Conservation (phyloP, 2,888 invertebrate species). For the Coremacera marginata region DNA sequence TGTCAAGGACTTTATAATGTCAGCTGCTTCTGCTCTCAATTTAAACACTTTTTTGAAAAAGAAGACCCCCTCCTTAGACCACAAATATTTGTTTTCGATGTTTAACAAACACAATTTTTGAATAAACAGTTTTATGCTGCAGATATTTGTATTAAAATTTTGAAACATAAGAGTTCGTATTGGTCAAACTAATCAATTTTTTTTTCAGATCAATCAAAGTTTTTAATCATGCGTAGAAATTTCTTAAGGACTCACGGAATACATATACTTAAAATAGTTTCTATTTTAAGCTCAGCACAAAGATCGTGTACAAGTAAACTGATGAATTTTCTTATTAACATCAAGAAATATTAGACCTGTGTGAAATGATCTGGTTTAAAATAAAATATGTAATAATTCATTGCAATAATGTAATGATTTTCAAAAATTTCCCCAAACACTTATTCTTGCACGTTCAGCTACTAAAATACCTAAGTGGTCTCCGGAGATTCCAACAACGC, state of each 20-base stretch:
- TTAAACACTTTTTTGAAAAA: background rate
- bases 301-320: background rate
- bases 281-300: background rate
- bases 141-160: background rate
- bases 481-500: constrained; percentile 39
- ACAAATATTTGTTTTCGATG: no score
- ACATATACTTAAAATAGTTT: background rate
- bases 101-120: no score
- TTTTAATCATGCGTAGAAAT: no score
- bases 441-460: no score
- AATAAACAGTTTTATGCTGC: no score
- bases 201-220: no score
- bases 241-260: no score
- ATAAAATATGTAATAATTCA: constrained; percentile 2
- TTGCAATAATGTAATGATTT: background rate
- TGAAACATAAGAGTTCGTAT: no score
- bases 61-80: no score
- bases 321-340: background rate
- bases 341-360: background rate
- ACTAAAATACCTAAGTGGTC: background rate
- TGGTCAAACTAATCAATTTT: no score
- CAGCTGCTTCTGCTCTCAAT: constrained; percentile 53
- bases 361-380: background rate
- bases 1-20: background rate
- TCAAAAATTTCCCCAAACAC: background rate